Evolutionary conservation across 37 sponge, comb jelly and placozoan genomes (phyloP).

Genomic region (Hormiphora californensis): DNA sequence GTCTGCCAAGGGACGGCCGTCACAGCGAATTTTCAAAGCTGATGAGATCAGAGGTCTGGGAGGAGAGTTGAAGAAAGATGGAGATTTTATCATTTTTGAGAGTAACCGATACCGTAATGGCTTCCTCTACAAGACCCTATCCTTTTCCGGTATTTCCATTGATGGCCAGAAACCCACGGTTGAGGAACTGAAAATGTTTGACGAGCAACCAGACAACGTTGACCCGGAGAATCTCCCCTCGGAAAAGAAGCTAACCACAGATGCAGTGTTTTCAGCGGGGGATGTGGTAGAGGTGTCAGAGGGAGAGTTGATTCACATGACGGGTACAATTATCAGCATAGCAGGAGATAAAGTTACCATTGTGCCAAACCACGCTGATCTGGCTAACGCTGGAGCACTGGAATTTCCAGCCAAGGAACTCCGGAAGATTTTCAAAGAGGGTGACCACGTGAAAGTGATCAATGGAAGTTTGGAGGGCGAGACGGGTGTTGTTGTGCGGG

Average conservation of each 20-base stretch:
- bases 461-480: conserved; percentile 86
- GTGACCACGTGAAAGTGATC: conserved; percentile 94
- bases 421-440: conserved; percentile 79
- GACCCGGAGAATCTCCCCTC: conserved; percentile 56
- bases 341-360: conserved; percentile 77
- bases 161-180: conserved; percentile 93
- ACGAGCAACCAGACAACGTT: conserved; percentile 83
- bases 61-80: conserved; percentile 73
- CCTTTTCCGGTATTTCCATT: conserved; percentile 75
- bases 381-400: conserved; percentile 63
- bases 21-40: conserved; percentile 77
- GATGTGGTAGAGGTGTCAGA: conserved; percentile 89
- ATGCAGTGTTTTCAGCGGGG: conserved; percentile 65
- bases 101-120: conserved; percentile 83
- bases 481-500: conserved; percentile 86
- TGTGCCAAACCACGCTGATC: conserved; percentile 83
- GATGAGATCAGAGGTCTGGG: conserved; percentile 73
- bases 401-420: conserved; percentile 76
- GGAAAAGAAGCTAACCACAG: background rate
- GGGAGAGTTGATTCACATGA: conserved; percentile 82
- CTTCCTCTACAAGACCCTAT: conserved; percentile 87
- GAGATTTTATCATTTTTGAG: conserved; percentile 84
- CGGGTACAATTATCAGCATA: conserved; percentile 77
- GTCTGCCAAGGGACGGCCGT: conserved; percentile 61
- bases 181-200: conserved; percentile 94